These are phyloP conservation scores for Lasioglossum zephyrum DNA, from an alignment of 2,888 invertebrate species.

Conservation along the genomic window DNA sequence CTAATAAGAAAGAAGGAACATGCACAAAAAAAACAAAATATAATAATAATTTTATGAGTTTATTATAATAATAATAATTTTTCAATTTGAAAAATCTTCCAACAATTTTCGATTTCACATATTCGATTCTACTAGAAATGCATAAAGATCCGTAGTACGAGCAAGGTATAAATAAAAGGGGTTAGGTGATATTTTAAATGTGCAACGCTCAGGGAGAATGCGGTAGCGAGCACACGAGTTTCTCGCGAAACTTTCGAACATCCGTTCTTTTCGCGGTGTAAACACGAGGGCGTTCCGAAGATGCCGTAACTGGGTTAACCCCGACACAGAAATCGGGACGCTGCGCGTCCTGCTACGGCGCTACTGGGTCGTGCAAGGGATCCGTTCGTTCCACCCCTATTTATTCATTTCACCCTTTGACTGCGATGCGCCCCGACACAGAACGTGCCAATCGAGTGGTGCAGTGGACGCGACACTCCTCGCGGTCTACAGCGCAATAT, in stretches of 20 bases:
- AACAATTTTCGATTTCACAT: no score
- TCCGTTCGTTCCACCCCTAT: conserved; percentile 4
- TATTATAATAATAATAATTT: no score
- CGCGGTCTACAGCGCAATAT: not conserved
- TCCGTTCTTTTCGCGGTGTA: conserved; percentile 58
- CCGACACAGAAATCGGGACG: conserved; percentile 53
- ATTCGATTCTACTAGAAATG: no score
- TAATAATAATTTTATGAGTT: no score
- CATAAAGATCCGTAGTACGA: no score
- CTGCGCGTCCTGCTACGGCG: conserved; percentile 35
- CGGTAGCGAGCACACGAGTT: not conserved
- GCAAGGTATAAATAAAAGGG: not conserved
- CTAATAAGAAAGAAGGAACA: no score
- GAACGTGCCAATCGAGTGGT: not conserved
- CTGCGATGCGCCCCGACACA: not conserved
- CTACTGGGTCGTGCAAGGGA: conserved; percentile 42
- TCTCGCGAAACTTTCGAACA: conserved; percentile 39
- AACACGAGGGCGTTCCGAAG: conserved; percentile 67
- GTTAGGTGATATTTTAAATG: not conserved
- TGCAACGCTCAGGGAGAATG: not conserved
- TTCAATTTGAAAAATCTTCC: no score
- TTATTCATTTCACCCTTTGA: conserved; percentile 6
- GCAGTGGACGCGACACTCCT: not conserved
- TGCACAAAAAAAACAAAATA: no score
- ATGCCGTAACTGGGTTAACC: conserved; percentile 67